phyloP scores from a whole-genome alignment of 2,888 invertebrate species.

The Spilosoma lubricipeda region DNA sequence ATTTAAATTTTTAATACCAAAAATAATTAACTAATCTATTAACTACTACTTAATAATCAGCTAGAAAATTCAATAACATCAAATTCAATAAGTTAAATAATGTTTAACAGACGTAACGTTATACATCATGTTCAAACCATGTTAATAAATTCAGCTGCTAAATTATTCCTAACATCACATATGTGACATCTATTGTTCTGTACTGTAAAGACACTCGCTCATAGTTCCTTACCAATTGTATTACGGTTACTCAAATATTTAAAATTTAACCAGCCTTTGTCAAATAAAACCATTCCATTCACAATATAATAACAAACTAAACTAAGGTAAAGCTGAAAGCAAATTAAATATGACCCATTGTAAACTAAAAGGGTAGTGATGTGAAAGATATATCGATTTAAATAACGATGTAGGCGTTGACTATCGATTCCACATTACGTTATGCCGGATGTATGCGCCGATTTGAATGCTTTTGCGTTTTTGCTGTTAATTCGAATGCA shows the following conservation, averaged over 20 bases:
- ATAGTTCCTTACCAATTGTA: conserved; percentile 38
- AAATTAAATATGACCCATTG: conserved; percentile 46
- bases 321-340: conserved; percentile 33
- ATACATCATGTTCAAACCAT: conserved; percentile 2
- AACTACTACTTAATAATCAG: no score
- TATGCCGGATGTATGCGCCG: conserved; percentile 7
- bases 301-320: conserved; percentile 25
- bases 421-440: conserved; percentile 9
- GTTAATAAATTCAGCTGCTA: conserved; percentile 12
- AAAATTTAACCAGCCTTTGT: conserved; percentile 36
- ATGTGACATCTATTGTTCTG: conserved; percentile 29
- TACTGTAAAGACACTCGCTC: conserved; percentile 24
- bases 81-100: not conserved
- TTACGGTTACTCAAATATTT: conserved; percentile 33
- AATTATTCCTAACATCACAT: conserved; percentile 16
- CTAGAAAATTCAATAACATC: not conserved
- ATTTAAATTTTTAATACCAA: no score
- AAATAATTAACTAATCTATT: no score
- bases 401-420: conserved; percentile 4
- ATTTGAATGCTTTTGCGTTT: conserved; percentile 1
- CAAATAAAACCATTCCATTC: conserved; percentile 32
- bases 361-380: conserved; percentile 34
- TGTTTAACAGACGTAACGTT: not conserved
- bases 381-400: conserved; percentile 9
- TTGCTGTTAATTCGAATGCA: conserved; percentile 10